These are phyloP conservation scores for Quiscalus mexicanus DNA, from an alignment of 2,113 vertebrate genomes.

Conservation along the genomic window DNA sequence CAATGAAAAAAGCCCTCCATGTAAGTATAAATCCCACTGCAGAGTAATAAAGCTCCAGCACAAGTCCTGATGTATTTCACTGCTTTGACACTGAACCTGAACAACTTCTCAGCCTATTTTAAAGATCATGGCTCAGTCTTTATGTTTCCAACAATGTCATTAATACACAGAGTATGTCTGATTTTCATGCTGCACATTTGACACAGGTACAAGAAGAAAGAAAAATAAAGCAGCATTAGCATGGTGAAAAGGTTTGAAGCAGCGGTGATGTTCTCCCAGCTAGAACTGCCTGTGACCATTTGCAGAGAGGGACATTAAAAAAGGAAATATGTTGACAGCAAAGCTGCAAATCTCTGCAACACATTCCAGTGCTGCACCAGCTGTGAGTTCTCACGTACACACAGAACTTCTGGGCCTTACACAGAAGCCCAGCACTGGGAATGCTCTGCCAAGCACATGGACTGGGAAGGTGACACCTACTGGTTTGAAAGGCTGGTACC, in stretches of 20 bases:
- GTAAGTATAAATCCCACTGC: background rate
- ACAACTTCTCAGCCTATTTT: background rate
- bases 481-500: conserved; percentile 98
- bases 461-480: conserved; percentile 67
- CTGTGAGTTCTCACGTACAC: background rate
- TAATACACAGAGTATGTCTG: background rate
- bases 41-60: background rate
- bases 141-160: background rate
- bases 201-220: background rate
- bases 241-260: background rate
- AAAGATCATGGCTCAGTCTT: background rate
- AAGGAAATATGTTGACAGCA: background rate
- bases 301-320: background rate
- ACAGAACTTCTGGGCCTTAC: background rate
- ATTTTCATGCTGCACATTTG: background rate
- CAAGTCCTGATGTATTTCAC: background rate
- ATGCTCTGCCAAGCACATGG: rapidly evolving
- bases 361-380: background rate
- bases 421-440: background rate
- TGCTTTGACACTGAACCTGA: background rate
- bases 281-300: background rate
- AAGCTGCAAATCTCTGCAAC: background rate
- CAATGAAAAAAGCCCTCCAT: background rate
- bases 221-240: background rate
- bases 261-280: background rate